Conservation (phyloP, 2,113 vertebrate genomes). For the Erpornis zantholeuca region DNA sequence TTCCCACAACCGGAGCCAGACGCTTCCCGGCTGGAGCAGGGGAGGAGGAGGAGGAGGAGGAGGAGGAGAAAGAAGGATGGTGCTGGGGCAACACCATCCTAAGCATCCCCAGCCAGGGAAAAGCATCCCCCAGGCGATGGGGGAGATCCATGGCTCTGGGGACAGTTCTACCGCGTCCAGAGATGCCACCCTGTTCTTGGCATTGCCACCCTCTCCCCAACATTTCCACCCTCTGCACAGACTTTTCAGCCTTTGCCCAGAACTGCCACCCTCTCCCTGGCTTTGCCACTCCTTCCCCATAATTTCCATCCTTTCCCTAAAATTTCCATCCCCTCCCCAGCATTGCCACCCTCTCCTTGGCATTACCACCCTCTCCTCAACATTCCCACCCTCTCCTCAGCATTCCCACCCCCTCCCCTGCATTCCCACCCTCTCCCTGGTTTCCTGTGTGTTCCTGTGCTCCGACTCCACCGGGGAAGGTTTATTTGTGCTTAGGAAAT, state of each 20-base stretch:
- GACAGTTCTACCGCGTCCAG: no score
- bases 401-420: not conserved
- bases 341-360: not conserved
- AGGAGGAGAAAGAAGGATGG: not conserved
- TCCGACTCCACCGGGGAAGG: not conserved
- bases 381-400: not conserved
- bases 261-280: no score
- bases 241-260: not conserved
- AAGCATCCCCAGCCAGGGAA: not conserved
- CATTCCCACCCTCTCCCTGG: not conserved
- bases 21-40: not conserved
- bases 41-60: not conserved
- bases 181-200: not conserved
- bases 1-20: not conserved
- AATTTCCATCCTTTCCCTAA: not conserved
- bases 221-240: not conserved
- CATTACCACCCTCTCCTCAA: accelerated
- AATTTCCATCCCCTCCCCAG: not conserved
- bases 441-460: not conserved
- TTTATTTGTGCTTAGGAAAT: not conserved
- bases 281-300: no score
- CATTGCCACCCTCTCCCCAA: no score
- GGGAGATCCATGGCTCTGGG: accelerated
- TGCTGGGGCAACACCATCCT: not conserved
- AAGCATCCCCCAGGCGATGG: no score